Base-by-base conservation (phyloP, 1,140 invertebrate species). In the Aphis craccivora region DNA sequence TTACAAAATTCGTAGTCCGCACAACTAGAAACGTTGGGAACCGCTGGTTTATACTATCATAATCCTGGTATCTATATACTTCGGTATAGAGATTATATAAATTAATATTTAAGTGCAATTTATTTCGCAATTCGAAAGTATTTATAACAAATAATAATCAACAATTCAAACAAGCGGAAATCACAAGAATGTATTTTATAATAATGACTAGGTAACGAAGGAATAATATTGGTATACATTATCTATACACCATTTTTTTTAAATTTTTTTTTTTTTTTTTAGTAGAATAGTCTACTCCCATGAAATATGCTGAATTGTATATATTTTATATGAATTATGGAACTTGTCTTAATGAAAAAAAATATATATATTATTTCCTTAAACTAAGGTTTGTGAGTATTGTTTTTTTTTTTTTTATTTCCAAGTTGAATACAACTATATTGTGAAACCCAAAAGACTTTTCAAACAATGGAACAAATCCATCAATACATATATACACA, bases 381-480 rank as follows among this genome's bases (percentile, higher is more conserved):
- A 76, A 76, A 76, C 60, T 76, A 18, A 14, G 30, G 11, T n/a
- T 35, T 76, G 14, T 18, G 60, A 76, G 30, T 20, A 87, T n/a
- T 35, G 18, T 48, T 51, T 18, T 51, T 88, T 51, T 18, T 51
- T 88, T 88, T 89, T 53, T 48, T 89, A 53, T 53, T 18, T 89
- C 30, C 11, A 55, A 89, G 51, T 55, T 37, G 35, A 89, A 89
- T 89, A n/a, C n/a, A 89, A 55, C 51, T 76, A n/a, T 76, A n/a
- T 89, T 89, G 88, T 89, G 35, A 53, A 89, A 89, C 22, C n/a
- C 8, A 9, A 53, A 89, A 55, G 48, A 89, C 48, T 89, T 89
- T 89, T 89, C n/a, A 37, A 89, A 89, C 88, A 89, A 89, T 55
- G 51, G 51, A 55, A 89, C 88, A 40, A 89, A 89, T 89, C 88